Evolutionary conservation across 2,113 vertebrate genomes (phyloP), one percentile per base, ranked within the genome.

Genomic region (Morone chrysops): DNA sequence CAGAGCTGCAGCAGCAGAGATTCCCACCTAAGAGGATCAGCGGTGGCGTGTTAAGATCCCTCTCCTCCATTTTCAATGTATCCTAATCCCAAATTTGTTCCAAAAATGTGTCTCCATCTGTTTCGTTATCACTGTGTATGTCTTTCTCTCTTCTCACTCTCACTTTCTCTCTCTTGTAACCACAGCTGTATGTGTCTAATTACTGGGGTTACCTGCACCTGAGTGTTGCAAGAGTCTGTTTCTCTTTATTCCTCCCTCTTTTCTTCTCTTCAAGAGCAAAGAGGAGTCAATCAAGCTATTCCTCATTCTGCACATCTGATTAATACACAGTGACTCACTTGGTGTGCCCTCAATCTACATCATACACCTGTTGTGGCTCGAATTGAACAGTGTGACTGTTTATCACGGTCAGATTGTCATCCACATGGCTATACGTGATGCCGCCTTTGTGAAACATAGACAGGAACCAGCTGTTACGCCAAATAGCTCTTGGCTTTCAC

Each of bases 361-460:
- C 81, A 75, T 47, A 82, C 89, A 94, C 93, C 91, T 92, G 90
- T 91, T 91, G 89, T 72, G 67, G 63, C 75, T 88, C 25, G 73
- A 81, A 85, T 78, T 90, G 68, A 84, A 74, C 75, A 69, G 72
- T 63, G 63, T n/a, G 76, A 67, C 67, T 78, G 72, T 84, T 82
- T 68, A 72, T 84, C 73, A 81, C 43, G 10, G 70, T 88, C 67
- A 60, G 60, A 75, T 78, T 75, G 72, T 80, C 71, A 36, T 69
- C 48, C 69, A 54, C 60, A n/a, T 59, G 71, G 70, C 57, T 66
- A 18, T 67, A 43, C 56, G 68, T 69, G 54, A 83, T 1, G 43
- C 5, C 4, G 8, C 40, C 65, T 71, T 70, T 74, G 76, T 74
- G 82, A 81, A 82, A 62, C 80, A 70, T 43, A 4, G 60, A 41